Evolutionary conservation across 2,113 vertebrate species (phyloP).

Genomic region (Nansenia antarctica): DNA sequence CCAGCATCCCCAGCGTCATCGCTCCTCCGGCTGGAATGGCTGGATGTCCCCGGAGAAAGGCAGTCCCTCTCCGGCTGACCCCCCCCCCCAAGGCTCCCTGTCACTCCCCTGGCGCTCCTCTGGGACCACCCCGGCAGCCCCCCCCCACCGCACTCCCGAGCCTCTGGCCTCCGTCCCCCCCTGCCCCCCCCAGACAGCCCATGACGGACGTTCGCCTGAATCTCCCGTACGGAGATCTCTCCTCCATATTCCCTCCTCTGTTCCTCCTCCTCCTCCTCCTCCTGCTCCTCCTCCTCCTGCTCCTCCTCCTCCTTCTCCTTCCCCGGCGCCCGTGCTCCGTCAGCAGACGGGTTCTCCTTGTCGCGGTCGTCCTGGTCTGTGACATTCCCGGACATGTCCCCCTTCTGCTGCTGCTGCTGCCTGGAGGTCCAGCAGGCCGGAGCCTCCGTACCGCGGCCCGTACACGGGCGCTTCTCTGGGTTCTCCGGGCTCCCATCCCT

Average conservation of each 20-base stretch:
- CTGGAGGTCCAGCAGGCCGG: constrained; percentile 47
- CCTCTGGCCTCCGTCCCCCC: constrained; percentile 5
- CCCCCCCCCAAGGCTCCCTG: constrained; percentile 55
- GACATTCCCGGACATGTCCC: not conserved
- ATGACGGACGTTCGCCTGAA: no score
- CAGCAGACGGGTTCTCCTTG: not conserved
- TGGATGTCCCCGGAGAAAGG: constrained; percentile 62
- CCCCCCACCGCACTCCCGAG: constrained; percentile 41
- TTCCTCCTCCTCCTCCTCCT: constrained; percentile 12
- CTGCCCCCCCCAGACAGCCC: not conserved
- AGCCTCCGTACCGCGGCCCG: constrained; percentile 24
- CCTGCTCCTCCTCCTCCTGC: no score
- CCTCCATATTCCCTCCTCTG: constrained; percentile 12
- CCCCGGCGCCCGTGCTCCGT: no score
- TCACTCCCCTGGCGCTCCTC: constrained; percentile 72
- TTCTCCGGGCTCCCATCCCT: constrained; percentile 39
- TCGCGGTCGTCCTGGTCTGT: constrained; percentile 3
- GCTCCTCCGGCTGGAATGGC: constrained; percentile 57
- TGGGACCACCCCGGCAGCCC: constrained; percentile 44
- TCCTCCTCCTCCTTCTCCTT: no score
- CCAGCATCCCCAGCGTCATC: constrained; percentile 42
- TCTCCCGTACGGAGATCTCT: no score
- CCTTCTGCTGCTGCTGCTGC: constrained; percentile 39
- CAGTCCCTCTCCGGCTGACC: constrained; percentile 48
- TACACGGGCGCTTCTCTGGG: constrained; percentile 18